phyloP scores from a whole-genome alignment of 1,140 invertebrate species.

The Subanguina moxae region DNA sequence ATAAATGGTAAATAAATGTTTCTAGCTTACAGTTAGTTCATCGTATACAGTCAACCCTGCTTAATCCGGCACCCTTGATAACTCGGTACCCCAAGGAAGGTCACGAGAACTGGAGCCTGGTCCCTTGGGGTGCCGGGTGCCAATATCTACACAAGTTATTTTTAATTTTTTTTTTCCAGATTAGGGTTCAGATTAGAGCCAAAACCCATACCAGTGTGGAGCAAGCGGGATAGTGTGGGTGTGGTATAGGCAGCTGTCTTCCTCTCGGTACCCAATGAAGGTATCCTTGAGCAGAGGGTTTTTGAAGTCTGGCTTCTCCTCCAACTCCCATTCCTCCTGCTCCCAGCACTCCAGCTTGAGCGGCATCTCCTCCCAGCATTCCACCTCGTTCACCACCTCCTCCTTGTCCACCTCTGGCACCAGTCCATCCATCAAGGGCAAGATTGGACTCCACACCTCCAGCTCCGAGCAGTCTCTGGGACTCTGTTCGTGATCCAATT shows the following conservation, averaged over 20 bases:
- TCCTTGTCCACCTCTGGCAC: slow-evolving; percentile 3
- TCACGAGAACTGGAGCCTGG: too few species aligned
- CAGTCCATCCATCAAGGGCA: not conserved
- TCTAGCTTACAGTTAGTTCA: not conserved
- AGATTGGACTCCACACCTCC: not conserved
- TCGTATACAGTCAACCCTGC: not conserved
- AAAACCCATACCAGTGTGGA: not conserved
- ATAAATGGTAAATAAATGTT: not conserved
- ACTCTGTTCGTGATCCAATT: too few species aligned
- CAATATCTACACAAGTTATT: not conserved
- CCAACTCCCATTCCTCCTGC: not conserved
- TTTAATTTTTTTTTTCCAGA: not conserved
- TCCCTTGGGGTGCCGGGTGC: too few species aligned
- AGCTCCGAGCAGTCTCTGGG: too few species aligned
- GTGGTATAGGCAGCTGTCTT: not conserved
- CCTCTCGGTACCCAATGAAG: not conserved
- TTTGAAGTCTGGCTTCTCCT: not conserved
- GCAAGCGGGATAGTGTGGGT: not conserved
- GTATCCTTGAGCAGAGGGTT: not conserved
- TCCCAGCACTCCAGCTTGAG: slow-evolving; percentile 1
- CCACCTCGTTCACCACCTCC: not conserved
- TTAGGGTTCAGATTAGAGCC: not conserved
- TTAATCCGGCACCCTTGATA: too few species aligned
- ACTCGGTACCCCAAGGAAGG: too few species aligned
- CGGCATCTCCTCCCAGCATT: not conserved